Evolutionary conservation across 1,140 invertebrate genomes (phyloP).

Genomic region (Drosophila kanapiae): DNA sequence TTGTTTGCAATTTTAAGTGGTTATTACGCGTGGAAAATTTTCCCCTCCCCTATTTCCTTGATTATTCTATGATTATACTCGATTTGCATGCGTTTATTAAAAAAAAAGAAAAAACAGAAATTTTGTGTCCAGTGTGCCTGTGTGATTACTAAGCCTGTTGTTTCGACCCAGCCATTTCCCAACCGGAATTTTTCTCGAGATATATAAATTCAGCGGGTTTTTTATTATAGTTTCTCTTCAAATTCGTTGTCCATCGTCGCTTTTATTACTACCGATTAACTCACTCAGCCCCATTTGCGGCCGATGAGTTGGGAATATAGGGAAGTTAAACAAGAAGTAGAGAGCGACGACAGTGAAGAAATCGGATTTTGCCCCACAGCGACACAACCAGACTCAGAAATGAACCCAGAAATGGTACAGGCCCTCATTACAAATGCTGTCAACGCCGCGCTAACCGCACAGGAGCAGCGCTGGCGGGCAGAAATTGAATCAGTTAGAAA

Average conservation of each 20-base stretch:
- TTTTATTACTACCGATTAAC: background rate
- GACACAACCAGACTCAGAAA: background rate
- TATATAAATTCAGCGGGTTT: conserved; percentile 6
- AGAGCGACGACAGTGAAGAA: conserved; percentile 10
- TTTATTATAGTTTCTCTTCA: background rate
- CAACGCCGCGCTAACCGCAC: background rate
- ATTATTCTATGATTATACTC: background rate
- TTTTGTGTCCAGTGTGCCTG: conserved; percentile 1
- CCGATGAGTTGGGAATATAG: conserved; percentile 5
- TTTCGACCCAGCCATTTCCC: background rate
- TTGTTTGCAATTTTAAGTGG: no score
- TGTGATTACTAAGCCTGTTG: no score
- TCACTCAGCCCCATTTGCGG: conserved; percentile 2
- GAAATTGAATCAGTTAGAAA: conserved; percentile 5
- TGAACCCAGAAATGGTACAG: background rate
- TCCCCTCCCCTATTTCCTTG: background rate
- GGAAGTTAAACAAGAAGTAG: conserved; percentile 10
- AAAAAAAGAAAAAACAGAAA: conserved; percentile 1
- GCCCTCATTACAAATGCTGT: background rate
- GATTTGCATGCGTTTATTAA: conserved; percentile 7
- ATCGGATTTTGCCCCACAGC: background rate
- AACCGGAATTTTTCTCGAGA: conserved; percentile 5
- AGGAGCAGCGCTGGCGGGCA: background rate
- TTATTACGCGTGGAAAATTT: no score
- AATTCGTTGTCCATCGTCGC: background rate